Percentiles rank a stretch among this genome's conserved stretches.
These are phyloP conservation scores for Ptilorrhoa leucosticta DNA, from an alignment of 2,113 vertebrate genomes.

Conservation along the genomic window DNA sequence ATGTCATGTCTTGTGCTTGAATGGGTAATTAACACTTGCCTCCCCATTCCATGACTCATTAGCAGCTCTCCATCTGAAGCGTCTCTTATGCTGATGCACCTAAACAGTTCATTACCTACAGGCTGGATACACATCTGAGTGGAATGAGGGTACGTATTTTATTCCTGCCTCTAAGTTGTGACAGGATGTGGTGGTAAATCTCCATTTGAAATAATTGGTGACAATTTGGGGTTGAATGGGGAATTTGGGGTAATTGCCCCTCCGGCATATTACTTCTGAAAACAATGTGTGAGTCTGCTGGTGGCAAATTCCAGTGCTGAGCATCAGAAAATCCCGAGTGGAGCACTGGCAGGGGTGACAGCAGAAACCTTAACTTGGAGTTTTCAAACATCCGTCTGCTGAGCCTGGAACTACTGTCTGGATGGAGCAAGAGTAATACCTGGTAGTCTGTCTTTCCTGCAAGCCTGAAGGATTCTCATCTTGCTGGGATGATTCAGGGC, in stretches of 20 bases:
- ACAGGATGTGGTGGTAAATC: background rate
- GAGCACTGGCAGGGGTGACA: fast-evolving
- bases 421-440: background rate
- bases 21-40: background rate
- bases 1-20: background rate
- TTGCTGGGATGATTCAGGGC: background rate
- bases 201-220: background rate
- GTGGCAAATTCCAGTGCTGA: background rate
- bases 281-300: background rate
- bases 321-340: background rate
- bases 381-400: background rate
- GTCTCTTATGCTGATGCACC: background rate
- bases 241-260: background rate
- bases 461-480: background rate
- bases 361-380: background rate
- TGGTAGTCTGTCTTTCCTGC: background rate
- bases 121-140: background rate
- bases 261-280: background rate
- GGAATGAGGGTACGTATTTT: background rate
- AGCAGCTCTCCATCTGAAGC: background rate
- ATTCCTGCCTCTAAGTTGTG: background rate
- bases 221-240: background rate
- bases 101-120: background rate
- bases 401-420: background rate
- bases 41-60: background rate